Percentiles rank a stretch among this genome's conserved stretches.
These are phyloP conservation scores for Druceiella hillmani DNA, from an alignment of 2,888 invertebrate genomes.

Conservation along the genomic window DNA sequence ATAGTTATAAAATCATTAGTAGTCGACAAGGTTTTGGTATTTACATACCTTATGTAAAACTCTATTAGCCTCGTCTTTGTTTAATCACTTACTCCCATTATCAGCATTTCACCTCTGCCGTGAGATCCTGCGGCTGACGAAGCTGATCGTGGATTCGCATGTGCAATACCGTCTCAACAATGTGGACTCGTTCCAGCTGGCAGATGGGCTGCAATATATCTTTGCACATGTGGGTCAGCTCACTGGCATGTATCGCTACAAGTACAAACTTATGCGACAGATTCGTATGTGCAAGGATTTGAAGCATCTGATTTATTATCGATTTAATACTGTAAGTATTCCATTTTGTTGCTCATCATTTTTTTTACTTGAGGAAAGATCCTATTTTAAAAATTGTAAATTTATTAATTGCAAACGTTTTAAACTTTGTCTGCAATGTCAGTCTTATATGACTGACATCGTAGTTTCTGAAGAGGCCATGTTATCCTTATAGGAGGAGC, in stretches of 20 bases:
- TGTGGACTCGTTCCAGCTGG: conserved; percentile 97
- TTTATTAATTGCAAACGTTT: too few relatives aligned
- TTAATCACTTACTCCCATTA: conserved; percentile 22
- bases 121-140: conserved; percentile 97
- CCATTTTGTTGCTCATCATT: too few relatives aligned
- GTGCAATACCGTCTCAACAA: conserved; percentile 99
- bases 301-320: conserved; percentile 98
- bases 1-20: too few relatives aligned
- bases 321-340: conserved; percentile 96
- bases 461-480: too few relatives aligned
- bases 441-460: too few relatives aligned
- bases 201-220: conserved; percentile 98
- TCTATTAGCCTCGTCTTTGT: conserved; percentile 2
- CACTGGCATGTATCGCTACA: conserved; percentile 99
- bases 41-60: too few relatives aligned
- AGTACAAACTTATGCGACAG: conserved; percentile 97
- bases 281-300: conserved; percentile 99
- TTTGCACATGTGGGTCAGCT: conserved; percentile 99
- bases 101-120: conserved; percentile 97
- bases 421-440: too few relatives aligned
- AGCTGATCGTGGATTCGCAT: conserved; percentile 97
- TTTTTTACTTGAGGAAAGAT: too few relatives aligned
- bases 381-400: too few relatives aligned
- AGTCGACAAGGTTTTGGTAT: too few relatives aligned
- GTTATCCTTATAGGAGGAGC: too few relatives aligned